Evolutionary conservation across 2,113 vertebrate genomes (phyloP), one percentile per base, ranked within the genome.

Genomic region (Parus major): DNA sequence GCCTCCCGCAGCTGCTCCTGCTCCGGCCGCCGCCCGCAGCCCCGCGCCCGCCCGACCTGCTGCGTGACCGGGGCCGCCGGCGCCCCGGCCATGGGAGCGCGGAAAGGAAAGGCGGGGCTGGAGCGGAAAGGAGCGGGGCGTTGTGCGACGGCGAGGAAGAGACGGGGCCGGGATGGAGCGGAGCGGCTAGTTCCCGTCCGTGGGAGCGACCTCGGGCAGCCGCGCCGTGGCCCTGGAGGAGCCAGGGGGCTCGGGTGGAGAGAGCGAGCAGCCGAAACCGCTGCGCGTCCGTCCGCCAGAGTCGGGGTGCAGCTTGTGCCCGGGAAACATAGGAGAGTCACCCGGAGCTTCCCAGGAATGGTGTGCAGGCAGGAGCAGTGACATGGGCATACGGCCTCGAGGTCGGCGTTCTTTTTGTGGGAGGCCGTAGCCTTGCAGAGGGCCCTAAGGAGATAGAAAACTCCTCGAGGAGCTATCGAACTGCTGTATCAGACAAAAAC

Each of bases 41-140:
- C n/a, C 72, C 5, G 24, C 4, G 31, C 55, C 25, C 92, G 86
- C 52, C 91, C 47, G 75, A 99, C 95, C 96, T 99, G 99, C 92
- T 87, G 97, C 29, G 97, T 99, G 90, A 99, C 94, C 12, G 98
- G 98, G 9, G 46, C 42, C 6, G 68, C 59, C 57, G 68, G 29
- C 55, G 24, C 39, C 47, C 21, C 41, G 53, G 97, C 97, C 97
- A 98, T 96, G 23, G 86, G 12, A 33, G 27, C 12, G 31, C 36
- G 9, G 33, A 5, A 3, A 4, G 44, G 50, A 27, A 42, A 65
- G 76, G 86, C 77, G 77, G 86, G 39, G 60, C 77, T 3, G 77
- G 2, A 6, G 36, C 50, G 77, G 68, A 49, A 57, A 56, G 65
- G 49, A 65, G 52, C 76, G 36, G 50, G 35, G 22, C 42, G 10